A percentile compares a stretch with the other conserved stretches of the same genome.
These are phyloP conservation scores for Rousettus leschenaultii DNA, from an alignment of 2,113 vertebrate genomes.

Conservation along the genomic window DNA sequence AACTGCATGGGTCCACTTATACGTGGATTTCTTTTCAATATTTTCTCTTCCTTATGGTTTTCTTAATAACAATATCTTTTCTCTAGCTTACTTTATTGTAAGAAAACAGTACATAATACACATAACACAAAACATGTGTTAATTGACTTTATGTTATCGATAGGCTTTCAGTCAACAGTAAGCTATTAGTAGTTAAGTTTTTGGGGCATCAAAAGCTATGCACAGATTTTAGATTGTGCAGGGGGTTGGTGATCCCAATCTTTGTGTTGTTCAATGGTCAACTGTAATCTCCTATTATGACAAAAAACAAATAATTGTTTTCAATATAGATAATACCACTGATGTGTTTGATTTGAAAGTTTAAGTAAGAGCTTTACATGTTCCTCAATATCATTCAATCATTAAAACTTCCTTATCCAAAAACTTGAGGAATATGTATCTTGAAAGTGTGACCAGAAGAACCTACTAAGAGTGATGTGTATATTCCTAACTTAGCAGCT, in stretches of 20 bases:
- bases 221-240: neutral
- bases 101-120: neutral
- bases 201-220: neutral
- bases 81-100: neutral
- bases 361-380: neutral
- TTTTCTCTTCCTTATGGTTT: neutral
- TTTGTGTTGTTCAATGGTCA: neutral
- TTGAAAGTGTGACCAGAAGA: constrained; percentile 12
- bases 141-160: neutral
- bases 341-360: neutral
- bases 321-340: neutral
- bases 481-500: neutral
- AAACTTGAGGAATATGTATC: neutral
- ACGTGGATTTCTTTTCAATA: neutral
- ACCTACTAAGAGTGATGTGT: neutral
- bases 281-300: neutral
- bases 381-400: neutral
- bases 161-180: neutral
- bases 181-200: neutral
- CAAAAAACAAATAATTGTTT: constrained; percentile 13
- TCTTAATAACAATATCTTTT: neutral
- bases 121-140: neutral
- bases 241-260: neutral
- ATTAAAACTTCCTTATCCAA: neutral
- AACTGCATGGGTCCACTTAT: neutral